These are phyloP conservation scores for Andrena marginata DNA, from an alignment of 2,888 invertebrate genomes.

Conservation along the genomic window DNA sequence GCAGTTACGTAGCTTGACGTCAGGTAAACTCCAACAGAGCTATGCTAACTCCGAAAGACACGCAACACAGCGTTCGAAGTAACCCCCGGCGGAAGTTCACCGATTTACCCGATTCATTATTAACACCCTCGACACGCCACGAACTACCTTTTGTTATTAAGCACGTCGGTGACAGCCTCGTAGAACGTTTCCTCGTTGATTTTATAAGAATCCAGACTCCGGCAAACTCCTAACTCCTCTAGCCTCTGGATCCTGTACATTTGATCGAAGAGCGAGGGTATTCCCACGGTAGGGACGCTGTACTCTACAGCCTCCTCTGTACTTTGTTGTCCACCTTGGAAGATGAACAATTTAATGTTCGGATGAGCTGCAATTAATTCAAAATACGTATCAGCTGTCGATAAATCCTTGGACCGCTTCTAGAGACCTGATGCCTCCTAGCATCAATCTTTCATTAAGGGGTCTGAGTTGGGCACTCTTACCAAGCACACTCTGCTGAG, in stretches of 20 bases:
- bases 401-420: neutral
- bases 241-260: constrained; percentile 57
- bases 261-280: constrained; percentile 71
- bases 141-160: constrained; percentile 63
- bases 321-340: constrained; percentile 75
- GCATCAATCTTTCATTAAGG: no score
- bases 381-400: no score
- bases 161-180: constrained; percentile 56
- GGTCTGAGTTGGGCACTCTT: constrained; percentile 1
- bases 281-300: constrained; percentile 70
- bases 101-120: constrained; percentile 12
- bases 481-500: constrained; percentile 71
- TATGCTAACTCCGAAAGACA: constrained; percentile 34
- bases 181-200: constrained; percentile 50
- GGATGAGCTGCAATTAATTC: constrained; percentile 63
- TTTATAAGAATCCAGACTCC: constrained; percentile 38
- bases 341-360: constrained; percentile 73
- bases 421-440: no score
- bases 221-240: constrained; percentile 56
- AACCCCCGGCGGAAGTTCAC: neutral
- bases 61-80: neutral
- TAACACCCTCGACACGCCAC: neutral
- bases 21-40: constrained; percentile 12
- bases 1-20: neutral
- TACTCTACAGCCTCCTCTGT: constrained; percentile 72